A percentile compares a stretch with the other conserved stretches of the same genome.
Conservation (phyloP, 2,888 invertebrate genomes). For the Idaea biselata region DNA sequence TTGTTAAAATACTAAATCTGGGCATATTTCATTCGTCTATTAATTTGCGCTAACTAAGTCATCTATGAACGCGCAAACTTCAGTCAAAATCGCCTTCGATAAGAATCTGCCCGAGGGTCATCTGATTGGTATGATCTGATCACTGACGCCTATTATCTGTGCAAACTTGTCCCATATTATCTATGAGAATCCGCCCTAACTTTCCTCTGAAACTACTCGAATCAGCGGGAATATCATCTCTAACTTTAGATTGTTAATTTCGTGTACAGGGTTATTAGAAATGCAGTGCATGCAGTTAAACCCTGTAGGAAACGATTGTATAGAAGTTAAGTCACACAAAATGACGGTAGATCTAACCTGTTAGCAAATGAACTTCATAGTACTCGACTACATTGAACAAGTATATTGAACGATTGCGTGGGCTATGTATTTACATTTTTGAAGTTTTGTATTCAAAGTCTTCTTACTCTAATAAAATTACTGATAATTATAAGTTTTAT, state of each 20-base stretch:
- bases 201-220: too few species aligned
- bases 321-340: not conserved
- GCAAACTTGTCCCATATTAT: not conserved
- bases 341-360: not conserved
- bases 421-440: conserved; percentile 19
- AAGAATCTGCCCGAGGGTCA: too few species aligned
- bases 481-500: conserved; percentile 70
- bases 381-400: not conserved
- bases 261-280: too few species aligned
- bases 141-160: not conserved
- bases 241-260: not conserved
- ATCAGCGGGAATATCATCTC: not conserved
- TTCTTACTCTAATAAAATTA: conserved; percentile 66
- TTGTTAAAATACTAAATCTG: not conserved
- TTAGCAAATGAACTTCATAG: not conserved
- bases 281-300: not conserved
- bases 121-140: too few species aligned
- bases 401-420: conserved; percentile 13
- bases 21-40: not conserved
- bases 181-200: not conserved
- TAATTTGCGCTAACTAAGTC: not conserved
- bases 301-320: not conserved
- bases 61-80: not conserved
- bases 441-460: conserved; percentile 58
- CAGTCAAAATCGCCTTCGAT: not conserved